These are phyloP conservation scores for Pantala flavescens DNA, from an alignment of 1,140 invertebrate species.

Conservation along the genomic window DNA sequence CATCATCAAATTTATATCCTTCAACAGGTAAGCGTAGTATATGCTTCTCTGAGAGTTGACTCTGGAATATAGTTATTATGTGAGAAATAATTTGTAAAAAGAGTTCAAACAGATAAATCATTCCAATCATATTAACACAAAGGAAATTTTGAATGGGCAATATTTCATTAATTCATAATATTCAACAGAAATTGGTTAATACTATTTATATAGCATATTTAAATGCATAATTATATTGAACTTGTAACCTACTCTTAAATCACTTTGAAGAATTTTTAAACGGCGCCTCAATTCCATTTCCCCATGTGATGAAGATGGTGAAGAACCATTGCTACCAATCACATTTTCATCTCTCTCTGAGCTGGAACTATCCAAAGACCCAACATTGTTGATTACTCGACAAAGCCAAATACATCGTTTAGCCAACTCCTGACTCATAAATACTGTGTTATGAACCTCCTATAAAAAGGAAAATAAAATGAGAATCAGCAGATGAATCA, in stretches of 20 bases:
- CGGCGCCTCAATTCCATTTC: constrained; percentile 52
- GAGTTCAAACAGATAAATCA: too few relatives aligned
- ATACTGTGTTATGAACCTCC: constrained; percentile 67
- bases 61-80: constrained; percentile 30
- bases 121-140: too few relatives aligned
- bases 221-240: background rate
- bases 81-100: too few relatives aligned
- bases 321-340: constrained; percentile 7
- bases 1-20: constrained; percentile 27
- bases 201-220: too few relatives aligned
- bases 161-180: too few relatives aligned
- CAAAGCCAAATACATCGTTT: constrained; percentile 64
- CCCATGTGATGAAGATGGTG: constrained; percentile 31
- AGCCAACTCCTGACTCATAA: constrained; percentile 59
- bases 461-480: constrained; percentile 25
- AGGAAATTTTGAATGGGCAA: too few relatives aligned
- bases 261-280: constrained; percentile 54
- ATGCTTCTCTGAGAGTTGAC: constrained; percentile 48
- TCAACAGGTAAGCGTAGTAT: constrained; percentile 47
- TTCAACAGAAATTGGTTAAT: too few relatives aligned
- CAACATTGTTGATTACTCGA: constrained; percentile 29
- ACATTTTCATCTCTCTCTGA: constrained; percentile 13
- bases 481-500: too few relatives aligned
- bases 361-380: too few relatives aligned
- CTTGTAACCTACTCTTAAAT: constrained; percentile 46